Base-by-base conservation (phyloP, 2,888 invertebrate genomes). In the Caenorhabditis sulstoni region DNA sequence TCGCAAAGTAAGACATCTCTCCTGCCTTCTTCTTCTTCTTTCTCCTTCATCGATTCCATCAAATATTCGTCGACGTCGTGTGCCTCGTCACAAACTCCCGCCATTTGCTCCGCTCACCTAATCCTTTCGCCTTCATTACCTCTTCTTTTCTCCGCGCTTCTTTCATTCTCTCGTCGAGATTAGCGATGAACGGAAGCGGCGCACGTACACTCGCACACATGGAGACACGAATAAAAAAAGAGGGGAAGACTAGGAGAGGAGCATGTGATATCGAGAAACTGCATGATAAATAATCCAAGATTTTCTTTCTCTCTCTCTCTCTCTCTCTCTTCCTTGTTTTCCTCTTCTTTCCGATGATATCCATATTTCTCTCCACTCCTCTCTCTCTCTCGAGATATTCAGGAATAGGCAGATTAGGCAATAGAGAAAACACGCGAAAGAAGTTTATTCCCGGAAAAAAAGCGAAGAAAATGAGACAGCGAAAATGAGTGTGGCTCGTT, bases 41-140 rank as follows among this genome's bases (percentile, higher is more conserved):
- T n/a, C 8, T 18, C 18, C 11, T 14, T 22, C 23, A 23, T 52
- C 41, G 29, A 35, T 49, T 23, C 20, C 11, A 64, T 64, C 52
- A 39, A 57, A n/a, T 47, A 35, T 47, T 65, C 16, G 14, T 9
- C 39, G 22, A 22, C 64, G 12, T 37, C 39, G 18, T 62, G 22
- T 50, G 37, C 47, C 18, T 49, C 44, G 29, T 44, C 58, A 11
- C 55, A 47, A 55, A 57, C 45, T 29, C 29, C 4, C 29, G 29
- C 29, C 29, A 29, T 29, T 29, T 29, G 57, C 66, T 49, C 47
- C 47, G 18, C 57, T 57, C 16, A 47, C 45, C 47, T 59, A 45
- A 59, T 61, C 57, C 29, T 29, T 29, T 29, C 7, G 4, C 57
- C 29, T 65, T 73, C 73, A 73, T 64, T 58, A 68, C 68, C 59